Percentiles rank a stretch among this genome's conserved stretches.
These are phyloP conservation scores for Megaceryle alcyon DNA, from an alignment of 2,797 vertebrate species.

Conservation along the genomic window DNA sequence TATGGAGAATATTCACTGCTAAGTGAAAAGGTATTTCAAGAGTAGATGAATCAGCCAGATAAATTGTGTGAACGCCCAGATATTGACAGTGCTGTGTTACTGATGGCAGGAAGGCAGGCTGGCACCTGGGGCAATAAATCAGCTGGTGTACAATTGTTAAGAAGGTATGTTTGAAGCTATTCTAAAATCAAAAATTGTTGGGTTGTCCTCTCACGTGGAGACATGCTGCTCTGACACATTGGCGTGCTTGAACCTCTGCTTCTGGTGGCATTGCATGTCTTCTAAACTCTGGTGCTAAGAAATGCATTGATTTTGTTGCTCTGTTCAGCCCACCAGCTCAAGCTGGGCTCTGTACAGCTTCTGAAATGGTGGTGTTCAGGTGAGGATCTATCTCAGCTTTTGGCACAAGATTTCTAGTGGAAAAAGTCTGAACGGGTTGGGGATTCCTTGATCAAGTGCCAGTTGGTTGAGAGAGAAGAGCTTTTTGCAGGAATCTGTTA, in stretches of 20 bases:
- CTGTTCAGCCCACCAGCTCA: background rate
- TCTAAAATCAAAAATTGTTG: background rate
- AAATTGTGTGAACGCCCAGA: background rate
- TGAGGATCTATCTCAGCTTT: background rate
- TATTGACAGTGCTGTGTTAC: background rate
- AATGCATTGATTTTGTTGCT: background rate
- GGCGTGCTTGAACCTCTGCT: background rate
- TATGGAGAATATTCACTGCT: background rate
- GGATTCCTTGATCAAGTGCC: conserved; percentile 44
- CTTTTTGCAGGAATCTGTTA: conserved; percentile 10
- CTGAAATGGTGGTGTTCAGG: background rate
- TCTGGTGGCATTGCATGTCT: background rate
- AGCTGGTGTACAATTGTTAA: background rate
- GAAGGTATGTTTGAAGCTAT: background rate
- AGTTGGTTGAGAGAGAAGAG: background rate
- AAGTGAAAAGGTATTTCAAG: background rate
- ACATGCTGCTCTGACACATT: background rate
- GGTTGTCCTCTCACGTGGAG: background rate
- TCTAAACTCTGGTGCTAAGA: background rate
- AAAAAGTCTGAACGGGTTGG: conserved; percentile 7
- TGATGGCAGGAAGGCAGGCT: background rate
- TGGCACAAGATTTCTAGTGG: background rate
- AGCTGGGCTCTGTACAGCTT: background rate
- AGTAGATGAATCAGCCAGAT: background rate
- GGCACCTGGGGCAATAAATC: background rate